These are phyloP conservation scores for Galbula dea DNA, from an alignment of 2,113 vertebrate genomes.

Conservation along the genomic window DNA sequence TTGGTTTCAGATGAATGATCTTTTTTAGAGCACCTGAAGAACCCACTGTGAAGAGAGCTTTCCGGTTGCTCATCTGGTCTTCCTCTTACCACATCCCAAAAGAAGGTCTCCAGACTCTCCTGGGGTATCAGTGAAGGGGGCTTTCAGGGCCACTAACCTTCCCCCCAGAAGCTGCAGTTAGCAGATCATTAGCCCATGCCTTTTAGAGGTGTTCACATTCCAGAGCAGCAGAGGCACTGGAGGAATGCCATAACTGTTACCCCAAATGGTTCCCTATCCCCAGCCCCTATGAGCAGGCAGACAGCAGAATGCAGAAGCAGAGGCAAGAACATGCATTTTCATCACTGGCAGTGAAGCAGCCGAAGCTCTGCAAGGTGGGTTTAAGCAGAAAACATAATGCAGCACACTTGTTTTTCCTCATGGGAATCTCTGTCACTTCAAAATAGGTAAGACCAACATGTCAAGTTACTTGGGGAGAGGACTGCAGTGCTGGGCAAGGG, in stretches of 20 bases:
- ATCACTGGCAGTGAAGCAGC: neutral
- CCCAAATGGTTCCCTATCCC: neutral
- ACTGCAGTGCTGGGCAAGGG: neutral
- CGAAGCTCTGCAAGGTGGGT: neutral
- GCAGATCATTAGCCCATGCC: neutral
- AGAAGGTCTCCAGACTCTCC: neutral
- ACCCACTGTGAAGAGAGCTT: neutral
- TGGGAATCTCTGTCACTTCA: neutral
- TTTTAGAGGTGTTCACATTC: neutral
- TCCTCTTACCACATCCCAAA: neutral
- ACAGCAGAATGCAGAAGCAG: neutral
- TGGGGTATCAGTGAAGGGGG: neutral
- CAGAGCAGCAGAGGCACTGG: neutral
- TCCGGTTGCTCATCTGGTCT: neutral
- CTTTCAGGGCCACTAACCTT: neutral
- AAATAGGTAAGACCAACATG: neutral
- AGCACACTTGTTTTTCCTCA: neutral
- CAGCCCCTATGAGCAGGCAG: neutral
- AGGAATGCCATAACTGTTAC: neutral
- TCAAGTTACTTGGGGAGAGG: neutral
- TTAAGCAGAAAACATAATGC: constrained; percentile 21
- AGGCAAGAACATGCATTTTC: constrained; percentile 29
- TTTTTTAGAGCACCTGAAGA: neutral
- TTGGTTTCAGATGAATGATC: neutral
- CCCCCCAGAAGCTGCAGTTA: neutral